Evolutionary conservation across 2,797 vertebrate genomes (phyloP), one percentile per base, ranked within the genome.

Genomic region (Ataeniobius toweri): DNA sequence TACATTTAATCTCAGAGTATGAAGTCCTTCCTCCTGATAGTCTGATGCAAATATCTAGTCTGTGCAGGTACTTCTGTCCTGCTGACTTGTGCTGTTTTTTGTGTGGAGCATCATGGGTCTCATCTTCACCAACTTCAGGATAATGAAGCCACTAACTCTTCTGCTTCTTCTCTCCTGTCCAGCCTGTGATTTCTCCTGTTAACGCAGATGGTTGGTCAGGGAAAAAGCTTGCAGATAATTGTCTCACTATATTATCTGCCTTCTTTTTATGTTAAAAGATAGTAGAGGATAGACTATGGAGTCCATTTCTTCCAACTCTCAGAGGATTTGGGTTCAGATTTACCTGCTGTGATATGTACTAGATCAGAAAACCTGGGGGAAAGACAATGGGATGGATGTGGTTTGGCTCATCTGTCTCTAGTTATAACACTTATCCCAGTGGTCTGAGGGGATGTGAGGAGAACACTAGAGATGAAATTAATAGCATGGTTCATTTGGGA

Each of bases 251-350:
- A n/a, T 59, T 31, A 63, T 48, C 26, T 77, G 36, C 68, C 26
- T 6, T 77, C 31, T 41, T 41, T 46, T 75, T 75, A 82, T 80
- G 61, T 73, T 71, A 31, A 28, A 6, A 61, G 59, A 31, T 3
- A 61, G 41, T 48, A 3, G 67, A 78, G 80, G 75, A 75, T 75
- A 84, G 70, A 74, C 22, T n/a, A 53, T 77, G 77, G 77, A 81
- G 70, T 81, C 77, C 28, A 61, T 78, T 69, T 51, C 78, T n/a
- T 72, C 79, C 85, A 10, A 91, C 73, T 81, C 77, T 91, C 79
- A 80, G 55, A 73, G 84, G 73, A 75, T 86, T 86, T 85, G 88
- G 86, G 4, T 87, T 87, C 73, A 31, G 28, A 39, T 88, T 92
- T 70, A 71, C 0, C 6, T 0, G 1, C 13, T 50, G 28, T 8